phyloP scores from a whole-genome alignment of 2,113 vertebrate genomes.

The Fulica atra region DNA sequence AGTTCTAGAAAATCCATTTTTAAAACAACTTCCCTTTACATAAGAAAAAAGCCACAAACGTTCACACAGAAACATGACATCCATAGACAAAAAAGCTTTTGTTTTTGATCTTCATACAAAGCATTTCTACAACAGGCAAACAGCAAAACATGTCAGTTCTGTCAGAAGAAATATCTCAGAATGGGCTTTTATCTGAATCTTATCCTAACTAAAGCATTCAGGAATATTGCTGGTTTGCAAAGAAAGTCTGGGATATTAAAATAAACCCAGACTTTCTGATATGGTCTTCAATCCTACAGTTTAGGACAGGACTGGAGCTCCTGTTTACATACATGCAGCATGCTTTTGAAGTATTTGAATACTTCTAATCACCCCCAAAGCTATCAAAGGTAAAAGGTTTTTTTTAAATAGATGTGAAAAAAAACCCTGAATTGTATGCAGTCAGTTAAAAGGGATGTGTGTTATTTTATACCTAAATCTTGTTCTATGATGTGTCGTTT shows the following conservation, averaged over 20 bases:
- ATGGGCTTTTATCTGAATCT: background rate
- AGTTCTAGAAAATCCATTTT: background rate
- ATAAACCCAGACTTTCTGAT: background rate
- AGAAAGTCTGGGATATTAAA: background rate
- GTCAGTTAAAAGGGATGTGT: rapidly evolving
- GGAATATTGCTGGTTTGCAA: background rate
- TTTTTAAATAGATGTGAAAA: background rate
- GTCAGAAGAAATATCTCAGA: background rate
- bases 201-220: background rate
- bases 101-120: background rate
- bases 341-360: background rate
- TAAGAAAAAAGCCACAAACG: background rate
- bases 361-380: background rate
- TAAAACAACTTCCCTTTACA: background rate
- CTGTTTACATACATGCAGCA: background rate
- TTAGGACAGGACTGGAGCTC: background rate
- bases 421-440: background rate
- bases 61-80: background rate
- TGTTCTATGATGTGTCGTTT: background rate
- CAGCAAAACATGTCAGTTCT: background rate
- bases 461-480: background rate
- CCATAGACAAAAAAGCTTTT: background rate
- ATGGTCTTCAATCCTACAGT: background rate
- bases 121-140: background rate
- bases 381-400: background rate